Evolutionary conservation across 2,797 vertebrate species (phyloP).

Genomic region (Gymnocypris eckloni): DNA sequence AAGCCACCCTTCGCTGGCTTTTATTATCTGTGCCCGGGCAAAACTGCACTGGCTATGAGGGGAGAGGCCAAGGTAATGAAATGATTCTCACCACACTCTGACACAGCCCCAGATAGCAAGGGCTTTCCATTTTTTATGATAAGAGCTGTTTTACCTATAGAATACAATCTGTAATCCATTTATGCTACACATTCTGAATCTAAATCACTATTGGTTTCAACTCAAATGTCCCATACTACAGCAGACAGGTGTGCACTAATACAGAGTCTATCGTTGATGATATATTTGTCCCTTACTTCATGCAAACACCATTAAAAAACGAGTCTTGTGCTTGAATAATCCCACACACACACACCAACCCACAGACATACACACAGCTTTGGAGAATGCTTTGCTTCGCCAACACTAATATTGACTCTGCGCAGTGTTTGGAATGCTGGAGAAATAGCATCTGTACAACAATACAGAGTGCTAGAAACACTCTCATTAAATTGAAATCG

Average conservation of each 20-base stretch:
- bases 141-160: slow-evolving; percentile 3
- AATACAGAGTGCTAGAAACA: slow-evolving; percentile 43
- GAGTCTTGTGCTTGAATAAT: slow-evolving; percentile 13
- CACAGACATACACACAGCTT: slow-evolving; percentile 16
- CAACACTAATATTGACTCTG: slow-evolving; percentile 60
- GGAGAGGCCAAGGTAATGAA: slow-evolving; percentile 29
- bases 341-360: slow-evolving; percentile 4
- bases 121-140: slow-evolving; percentile 11
- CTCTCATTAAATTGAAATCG: slow-evolving; percentile 61
- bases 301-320: slow-evolving; percentile 6
- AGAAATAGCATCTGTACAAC: slow-evolving; percentile 42
- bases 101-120: not conserved
- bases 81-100: slow-evolving; percentile 15
- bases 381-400: slow-evolving; percentile 36
- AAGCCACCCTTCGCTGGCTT: slow-evolving; percentile 10
- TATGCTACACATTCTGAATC: not conserved
- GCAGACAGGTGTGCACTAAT: not conserved
- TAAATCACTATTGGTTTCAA: not conserved
- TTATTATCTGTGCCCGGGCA: slow-evolving; percentile 11
- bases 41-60: not conserved
- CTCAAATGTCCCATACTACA: not conserved
- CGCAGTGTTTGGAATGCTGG: slow-evolving; percentile 63
- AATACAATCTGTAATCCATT: slow-evolving; percentile 29
- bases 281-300: slow-evolving; percentile 1
- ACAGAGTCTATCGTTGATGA: not conserved